These are phyloP conservation scores for Neocrepidodera transversa DNA, from an alignment of 2,888 invertebrate genomes.

Conservation along the genomic window DNA sequence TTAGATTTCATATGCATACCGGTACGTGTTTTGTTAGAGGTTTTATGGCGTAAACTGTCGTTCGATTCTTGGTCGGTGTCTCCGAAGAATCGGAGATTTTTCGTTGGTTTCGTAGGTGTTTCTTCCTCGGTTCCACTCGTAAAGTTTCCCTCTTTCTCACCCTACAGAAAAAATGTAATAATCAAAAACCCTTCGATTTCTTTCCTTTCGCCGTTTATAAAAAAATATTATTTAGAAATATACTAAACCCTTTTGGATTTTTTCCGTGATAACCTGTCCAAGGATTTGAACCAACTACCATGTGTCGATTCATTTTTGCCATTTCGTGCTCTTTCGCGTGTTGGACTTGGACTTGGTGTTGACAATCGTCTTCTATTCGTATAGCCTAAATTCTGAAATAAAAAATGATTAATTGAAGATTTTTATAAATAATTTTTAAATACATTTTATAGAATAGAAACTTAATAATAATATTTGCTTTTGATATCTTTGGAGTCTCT, in stretches of 20 bases:
- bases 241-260: conserved; percentile 64
- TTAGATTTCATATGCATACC: conserved; percentile 40
- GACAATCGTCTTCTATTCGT: conserved; percentile 77
- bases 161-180: conserved; percentile 47
- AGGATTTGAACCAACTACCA: conserved; percentile 81
- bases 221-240: conserved; percentile 4
- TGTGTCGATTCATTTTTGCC: conserved; percentile 53
- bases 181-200: not conserved
- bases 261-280: conserved; percentile 76
- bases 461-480: too few species aligned
- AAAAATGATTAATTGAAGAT: conserved; percentile 12
- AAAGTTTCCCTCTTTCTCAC: conserved; percentile 59
- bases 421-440: too few species aligned
- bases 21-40: conserved; percentile 45
- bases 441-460: too few species aligned
- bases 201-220: not conserved
- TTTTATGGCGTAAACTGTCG: conserved; percentile 60
- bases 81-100: conserved; percentile 83
- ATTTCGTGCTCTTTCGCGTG: conserved; percentile 59
- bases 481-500: too few species aligned
- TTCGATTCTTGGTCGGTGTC: conserved; percentile 83
- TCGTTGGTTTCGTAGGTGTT: conserved; percentile 61
- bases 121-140: conserved; percentile 63
- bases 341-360: conserved; percentile 72
- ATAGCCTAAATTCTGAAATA: conserved; percentile 66